Evolutionary conservation across 2,797 vertebrate genomes (phyloP).

Genomic region (Otus scops): DNA sequence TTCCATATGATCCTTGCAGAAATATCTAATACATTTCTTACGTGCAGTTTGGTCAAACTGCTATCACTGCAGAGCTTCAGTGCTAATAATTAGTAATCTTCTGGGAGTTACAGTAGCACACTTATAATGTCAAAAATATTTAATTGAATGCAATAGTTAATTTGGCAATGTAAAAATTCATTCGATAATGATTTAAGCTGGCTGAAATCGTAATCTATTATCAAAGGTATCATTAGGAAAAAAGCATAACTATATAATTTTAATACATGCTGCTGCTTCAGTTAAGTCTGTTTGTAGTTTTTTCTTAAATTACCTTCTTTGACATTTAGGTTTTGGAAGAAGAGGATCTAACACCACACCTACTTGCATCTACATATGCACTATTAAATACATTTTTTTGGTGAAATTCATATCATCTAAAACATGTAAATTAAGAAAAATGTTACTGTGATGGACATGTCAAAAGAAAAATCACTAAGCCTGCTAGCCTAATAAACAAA

Average conservation of each 20-base stretch:
- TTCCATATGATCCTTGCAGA: conserved; percentile 63
- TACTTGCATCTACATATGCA: background rate
- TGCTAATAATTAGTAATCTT: conserved; percentile 73
- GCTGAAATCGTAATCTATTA: conserved; percentile 19
- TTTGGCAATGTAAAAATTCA: conserved; percentile 56
- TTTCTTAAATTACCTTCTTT: background rate
- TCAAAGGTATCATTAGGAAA: background rate
- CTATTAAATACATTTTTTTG: conserved; percentile 6
- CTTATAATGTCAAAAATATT: conserved; percentile 33
- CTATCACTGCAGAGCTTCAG: conserved; percentile 54
- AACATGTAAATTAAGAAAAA: conserved; percentile 19
- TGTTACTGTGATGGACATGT: background rate
- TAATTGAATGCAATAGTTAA: conserved; percentile 65
- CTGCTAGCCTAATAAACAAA: conserved; percentile 34
- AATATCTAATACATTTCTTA: conserved; percentile 44
- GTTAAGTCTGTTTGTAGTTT: background rate
- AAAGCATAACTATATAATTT: background rate
- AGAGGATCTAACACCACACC: background rate
- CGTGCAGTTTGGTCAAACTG: conserved; percentile 36
- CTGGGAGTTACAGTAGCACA: conserved; percentile 36
- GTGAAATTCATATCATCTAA: background rate
- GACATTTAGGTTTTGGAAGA: background rate
- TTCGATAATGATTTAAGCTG: conserved; percentile 46
- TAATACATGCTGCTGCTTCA: background rate
- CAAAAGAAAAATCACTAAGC: conserved; percentile 54